Evolutionary conservation across 1,140 invertebrate genomes (phyloP), one percentile per base, ranked within the genome.

Genomic region (Zaprionus gabonicus): DNA sequence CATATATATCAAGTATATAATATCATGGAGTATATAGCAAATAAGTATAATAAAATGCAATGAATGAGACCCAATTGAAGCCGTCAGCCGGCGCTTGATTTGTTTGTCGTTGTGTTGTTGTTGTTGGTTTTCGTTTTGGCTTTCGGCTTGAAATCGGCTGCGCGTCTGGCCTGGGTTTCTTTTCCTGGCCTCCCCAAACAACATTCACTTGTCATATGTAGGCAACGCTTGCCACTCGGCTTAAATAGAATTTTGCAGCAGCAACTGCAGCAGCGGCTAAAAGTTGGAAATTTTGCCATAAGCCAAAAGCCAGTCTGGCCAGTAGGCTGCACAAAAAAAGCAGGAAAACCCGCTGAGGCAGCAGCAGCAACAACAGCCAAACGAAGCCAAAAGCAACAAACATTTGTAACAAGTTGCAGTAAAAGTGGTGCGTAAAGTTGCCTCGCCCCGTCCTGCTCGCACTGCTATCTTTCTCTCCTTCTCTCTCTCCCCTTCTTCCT

Each of bases 171-270:
- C 55, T 69, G 27, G 38, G 59, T 67, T 66, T 63, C 81, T 71
- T 82, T 82, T 83, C 71, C 78, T 81, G 78, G 68, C 79, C 76
- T 51, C 74, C 73, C 68, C 59, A 87, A 88, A 90, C 84, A 88
- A 88, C 84, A 88, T 88, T 88, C 84, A 88, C 84, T 88, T 90
- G 81, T 81, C 85, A 79, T 85, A 81, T 78, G 82, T 68, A 68
- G 78, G 71, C 73, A 65, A 64, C 63, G 73, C 44, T 57, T 34
- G 75, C 64, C 71, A 68, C 70, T 78, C 58, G 71, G 82, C 76
- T 79, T 65, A 81, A 87, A 78, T 88, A 88, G 84, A 88, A 88
- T 84, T 69, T 68, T 67, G 46, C 64, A 28, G 60, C 70, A 51
- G 36, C 72, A 13, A 17, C 31, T 23, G 34, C 71, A 27, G 25